Evolutionary conservation across 1,140 invertebrate genomes (phyloP), one percentile per base, ranked within the genome.

Genomic region (Aplysia californica): DNA sequence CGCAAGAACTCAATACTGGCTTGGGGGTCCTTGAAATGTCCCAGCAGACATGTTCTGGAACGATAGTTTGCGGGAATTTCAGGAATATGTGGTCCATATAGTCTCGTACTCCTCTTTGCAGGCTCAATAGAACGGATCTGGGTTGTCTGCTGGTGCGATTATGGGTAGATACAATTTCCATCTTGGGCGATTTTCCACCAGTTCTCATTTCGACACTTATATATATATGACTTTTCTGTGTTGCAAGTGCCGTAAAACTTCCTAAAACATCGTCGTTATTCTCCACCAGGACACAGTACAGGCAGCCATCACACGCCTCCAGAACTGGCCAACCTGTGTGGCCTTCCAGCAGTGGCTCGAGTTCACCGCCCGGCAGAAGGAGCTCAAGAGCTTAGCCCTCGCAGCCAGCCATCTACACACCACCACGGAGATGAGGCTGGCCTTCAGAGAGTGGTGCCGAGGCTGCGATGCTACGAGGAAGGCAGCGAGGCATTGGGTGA

Each of bases 261-360:
- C 64, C 3, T 5, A 29, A 66, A 33, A 21, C 36, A 31, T 71
- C 10, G n/a, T 15, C 18, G n/a, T n/a, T n/a, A n/a, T n/a, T n/a
- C n/a, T n/a, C n/a, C n/a, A n/a, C n/a, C 39, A 71, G 69, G 50
- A 71, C 56, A 71, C 33, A n/a, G 58, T 23, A 26, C 55, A 23
- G 20, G 4, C 6, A 39, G 71, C 36, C 4, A 39, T 73, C 33
- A 33, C 21, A 6, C 6, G 71, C 21, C 59, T 73, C 18, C 2
- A 4, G 18, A 23, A 73, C 71, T 73, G 71, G 71, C 71, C 71
- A 61, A 6, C 41, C 1, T 73, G 71, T 64, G 33, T 61, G n/a
- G 71, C 71, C 15, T 73, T 73, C 31, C 35, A 73, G 26, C 71
- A 73, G n/a, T 73, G 71, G 71, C 6, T 31, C 35, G 58, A 61